Conservation (phyloP, 2,113 vertebrate genomes). For the Buteo buteo region DNA sequence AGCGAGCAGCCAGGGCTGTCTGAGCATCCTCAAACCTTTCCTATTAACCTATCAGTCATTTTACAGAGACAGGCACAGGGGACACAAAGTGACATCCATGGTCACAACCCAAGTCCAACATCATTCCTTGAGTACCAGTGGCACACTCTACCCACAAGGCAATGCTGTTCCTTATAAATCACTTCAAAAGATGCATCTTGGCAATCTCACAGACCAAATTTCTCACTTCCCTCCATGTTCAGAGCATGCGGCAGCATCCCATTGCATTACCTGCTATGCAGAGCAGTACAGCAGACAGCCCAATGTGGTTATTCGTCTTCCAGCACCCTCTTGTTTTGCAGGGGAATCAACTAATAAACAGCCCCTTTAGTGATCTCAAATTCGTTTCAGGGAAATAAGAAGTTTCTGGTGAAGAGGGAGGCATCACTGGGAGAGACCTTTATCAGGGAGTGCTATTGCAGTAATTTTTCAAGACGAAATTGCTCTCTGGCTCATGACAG, state of each 20-base stretch:
- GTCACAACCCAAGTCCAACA: not conserved
- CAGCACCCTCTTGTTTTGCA: not conserved
- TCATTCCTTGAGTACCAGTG: not conserved
- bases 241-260: not conserved
- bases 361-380: not conserved
- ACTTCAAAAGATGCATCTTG: not conserved
- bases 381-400: not conserved
- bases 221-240: not conserved
- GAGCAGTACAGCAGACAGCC: not conserved
- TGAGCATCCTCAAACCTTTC: not conserved
- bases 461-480: slow-evolving; percentile 60
- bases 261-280: rapidly evolving
- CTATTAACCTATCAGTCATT: rapidly evolving
- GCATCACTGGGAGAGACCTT: not conserved
- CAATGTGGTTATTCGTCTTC: not conserved
- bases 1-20: not conserved
- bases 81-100: not conserved
- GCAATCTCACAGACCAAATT: not conserved
- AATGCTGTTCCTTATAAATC: not conserved
- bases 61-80: not conserved
- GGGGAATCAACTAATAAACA: not conserved
- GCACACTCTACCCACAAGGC: rapidly evolving
- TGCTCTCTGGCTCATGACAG: slow-evolving; percentile 45
- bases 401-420: not conserved
- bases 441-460: slow-evolving; percentile 15